Percentiles rank a stretch among this genome's conserved stretches.
Conservation (phyloP, 1,140 invertebrate genomes). For the Thaumetopoea pityocampa region DNA sequence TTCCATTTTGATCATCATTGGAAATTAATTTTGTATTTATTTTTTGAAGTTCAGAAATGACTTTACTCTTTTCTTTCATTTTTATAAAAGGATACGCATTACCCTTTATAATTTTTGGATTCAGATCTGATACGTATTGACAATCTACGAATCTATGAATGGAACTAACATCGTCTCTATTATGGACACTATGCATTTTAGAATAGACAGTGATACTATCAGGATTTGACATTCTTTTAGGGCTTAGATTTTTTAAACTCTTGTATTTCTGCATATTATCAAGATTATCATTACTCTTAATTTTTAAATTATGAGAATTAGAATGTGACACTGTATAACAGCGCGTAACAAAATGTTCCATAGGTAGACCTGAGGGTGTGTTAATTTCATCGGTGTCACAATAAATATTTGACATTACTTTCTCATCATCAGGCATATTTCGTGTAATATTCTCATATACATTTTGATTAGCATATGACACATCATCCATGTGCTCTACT, state of each 20-base stretch:
- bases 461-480: background rate
- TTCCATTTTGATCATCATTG: too few species aligned
- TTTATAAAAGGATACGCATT: conserved; percentile 35
- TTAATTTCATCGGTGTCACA: too few species aligned
- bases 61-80: conserved; percentile 30
- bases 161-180: conserved; percentile 37
- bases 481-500: too few species aligned
- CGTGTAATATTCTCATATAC: background rate
- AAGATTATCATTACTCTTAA: too few species aligned
- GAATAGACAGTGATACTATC: background rate
- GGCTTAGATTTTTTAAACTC: background rate
- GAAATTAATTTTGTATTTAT: too few species aligned
- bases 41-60: too few species aligned
- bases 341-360: too few species aligned
- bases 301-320: too few species aligned
- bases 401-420: conserved; percentile 3
- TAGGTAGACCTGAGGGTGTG: too few species aligned
- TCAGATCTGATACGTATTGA: conserved; percentile 32
- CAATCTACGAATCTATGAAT: conserved; percentile 30
- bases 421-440: conserved; percentile 3
- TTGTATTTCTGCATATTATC: too few species aligned
- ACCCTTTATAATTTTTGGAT: conserved; percentile 22
- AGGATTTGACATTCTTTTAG: conserved; percentile 16
- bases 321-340: too few species aligned
- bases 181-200: conserved; percentile 24